These are phyloP conservation scores for Drosophila atroscutellata DNA, from an alignment of 2,888 invertebrate species.

Conservation along the genomic window DNA sequence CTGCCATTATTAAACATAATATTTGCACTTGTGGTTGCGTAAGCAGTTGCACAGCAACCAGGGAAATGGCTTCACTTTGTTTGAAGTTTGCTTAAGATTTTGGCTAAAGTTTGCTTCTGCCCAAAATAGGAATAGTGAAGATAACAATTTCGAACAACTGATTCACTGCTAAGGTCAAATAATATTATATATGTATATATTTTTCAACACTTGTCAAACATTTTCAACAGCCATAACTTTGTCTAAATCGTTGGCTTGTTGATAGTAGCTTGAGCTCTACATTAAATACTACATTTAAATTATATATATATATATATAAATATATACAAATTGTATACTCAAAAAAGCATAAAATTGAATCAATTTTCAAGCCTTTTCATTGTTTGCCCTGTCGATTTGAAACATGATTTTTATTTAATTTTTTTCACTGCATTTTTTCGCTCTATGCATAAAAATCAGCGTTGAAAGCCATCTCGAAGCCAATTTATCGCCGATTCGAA, in stretches of 20 bases:
- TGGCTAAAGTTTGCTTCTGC: background rate
- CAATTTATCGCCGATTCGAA: constrained; percentile 4
- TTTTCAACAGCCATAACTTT: background rate
- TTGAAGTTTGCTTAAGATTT: constrained; percentile 8
- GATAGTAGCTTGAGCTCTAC: background rate
- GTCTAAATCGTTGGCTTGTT: background rate
- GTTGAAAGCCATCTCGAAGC: background rate
- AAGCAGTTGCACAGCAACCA: constrained; percentile 9
- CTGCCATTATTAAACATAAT: constrained; percentile 53
- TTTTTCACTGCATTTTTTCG: background rate
- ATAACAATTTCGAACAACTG: background rate
- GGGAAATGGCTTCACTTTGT: constrained; percentile 4
- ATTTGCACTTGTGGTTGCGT: constrained; percentile 40
- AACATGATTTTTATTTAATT: background rate
- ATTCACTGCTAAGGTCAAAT: background rate
- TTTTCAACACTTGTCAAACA: background rate
- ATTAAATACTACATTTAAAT: background rate
- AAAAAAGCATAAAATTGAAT: background rate
- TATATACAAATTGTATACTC: too few species aligned
- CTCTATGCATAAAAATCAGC: background rate
- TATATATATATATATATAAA: background rate
- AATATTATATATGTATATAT: background rate
- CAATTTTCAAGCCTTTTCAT: background rate
- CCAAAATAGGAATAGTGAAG: background rate
- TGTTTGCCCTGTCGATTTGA: background rate